Evolutionary conservation across 1,140 invertebrate species (phyloP), one percentile per base, ranked within the genome.

Genomic region (Euglossa dilemma): DNA sequence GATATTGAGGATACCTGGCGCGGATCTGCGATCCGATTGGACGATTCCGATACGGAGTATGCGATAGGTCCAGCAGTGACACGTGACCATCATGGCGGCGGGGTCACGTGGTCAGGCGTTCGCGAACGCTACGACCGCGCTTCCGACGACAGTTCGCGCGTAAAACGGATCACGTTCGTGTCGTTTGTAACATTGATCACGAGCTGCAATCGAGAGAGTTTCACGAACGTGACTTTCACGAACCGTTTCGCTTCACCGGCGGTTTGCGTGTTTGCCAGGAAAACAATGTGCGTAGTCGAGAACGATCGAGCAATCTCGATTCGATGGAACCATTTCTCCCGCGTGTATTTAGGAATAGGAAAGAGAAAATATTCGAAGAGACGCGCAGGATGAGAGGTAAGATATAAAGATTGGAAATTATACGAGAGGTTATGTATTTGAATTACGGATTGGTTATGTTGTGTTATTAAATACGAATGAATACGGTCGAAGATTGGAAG

Each of bases 11-110:
- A 25, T 11, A 71, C 66, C 45, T 23, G 66, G 0, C 5, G 25
- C 23, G 67, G 11, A 64, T 72, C 79, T 83, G 77, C 84, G 80
- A 77, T 73, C 36, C 66, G 74, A 70, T n/a, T 18, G n/a, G 50
- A 52, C 75, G 76, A 82, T 25, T 25, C 47, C 56, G 47, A 8
- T 57, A n/a, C 23, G 23, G 56, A 20, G n/a, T 0, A n/a, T 6
- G 16, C 23, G 20, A 12, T n/a, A 63, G 47, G 36, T 8, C 23
- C 8, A 25, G 5, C 23, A 52, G 52, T 16, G 23, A 14, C 66
- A 14, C 45, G 45, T 79, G 76, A 67, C 66, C 23, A 63, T 56
- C 66, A 54, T 28, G 57, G 28, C 45, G 2, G 54, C 36, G 7
- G 7, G 23, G 56, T 57, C 23, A 57, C 23, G 56, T 57, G 56